Evolutionary conservation across 2,797 vertebrate species (phyloP), one percentile per base, ranked within the genome.

Genomic region (Tamandua tetradactyla): DNA sequence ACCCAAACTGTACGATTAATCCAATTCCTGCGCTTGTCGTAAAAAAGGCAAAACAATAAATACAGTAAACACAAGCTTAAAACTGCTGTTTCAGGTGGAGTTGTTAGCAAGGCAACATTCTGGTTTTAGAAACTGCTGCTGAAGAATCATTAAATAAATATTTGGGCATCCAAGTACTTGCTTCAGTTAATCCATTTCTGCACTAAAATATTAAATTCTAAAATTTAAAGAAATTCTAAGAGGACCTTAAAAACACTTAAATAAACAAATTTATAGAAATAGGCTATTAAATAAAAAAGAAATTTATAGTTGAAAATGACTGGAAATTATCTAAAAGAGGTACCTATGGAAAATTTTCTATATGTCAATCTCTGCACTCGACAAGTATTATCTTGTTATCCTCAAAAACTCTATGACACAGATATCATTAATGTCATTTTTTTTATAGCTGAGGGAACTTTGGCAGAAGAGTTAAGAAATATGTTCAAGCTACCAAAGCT

Each of bases 241-340:
- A 61, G 4, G 40, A 13, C 35, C 52, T 84, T 92, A 90, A 92
- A 68, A 78, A 82, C 10, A 89, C 10, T 40, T 81, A 44, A 85
- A 71, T 49, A 84, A 90, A 64, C 37, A 83, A 91, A 66, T 47
- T 57, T 76, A 84, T 1, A 72, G 23, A 52, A 52, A 44, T n/a
- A 87, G 8, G 37, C 32, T 68, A 69, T 44, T n/a, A n/a, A 81
- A 86, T 68, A 32, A 40, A 42, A 71, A 71, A 64, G 3, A 59
- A 79, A 88, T 69, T 57, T 89, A 85, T 3, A 95, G 30, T 17
- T 87, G 47, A 81, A 84, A 93, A 11, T 81, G 87, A 89, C 37
- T 55, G 74, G 95, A 40, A 87, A 84, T 76, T 69, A 83, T 27
- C n/a, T 83, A 64, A 75, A 80, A 91, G 71, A 80, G 27, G 42